Conservation (phyloP, 2,888 invertebrate species). For the Agrilus cyanescens region DNA sequence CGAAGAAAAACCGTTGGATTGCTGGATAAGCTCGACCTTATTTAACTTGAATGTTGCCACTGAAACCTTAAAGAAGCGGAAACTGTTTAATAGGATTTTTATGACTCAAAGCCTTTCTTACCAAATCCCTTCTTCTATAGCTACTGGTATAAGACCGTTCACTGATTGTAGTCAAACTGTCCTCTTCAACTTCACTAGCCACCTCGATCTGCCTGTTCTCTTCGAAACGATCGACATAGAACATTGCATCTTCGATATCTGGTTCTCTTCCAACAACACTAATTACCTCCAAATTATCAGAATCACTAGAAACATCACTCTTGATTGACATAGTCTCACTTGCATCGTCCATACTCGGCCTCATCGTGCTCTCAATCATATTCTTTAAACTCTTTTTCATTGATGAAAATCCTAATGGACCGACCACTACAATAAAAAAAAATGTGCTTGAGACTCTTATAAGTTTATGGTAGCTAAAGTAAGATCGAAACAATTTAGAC, state of each 20-base stretch:
- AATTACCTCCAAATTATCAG: conserved; percentile 72
- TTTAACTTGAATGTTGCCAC: conserved; percentile 56
- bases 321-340: conserved; percentile 64
- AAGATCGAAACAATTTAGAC: background rate
- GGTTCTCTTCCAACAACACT: conserved; percentile 48
- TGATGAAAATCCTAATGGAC: conserved; percentile 48
- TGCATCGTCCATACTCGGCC: conserved; percentile 59
- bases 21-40: conserved; percentile 60
- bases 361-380: conserved; percentile 70
- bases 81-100: conserved; percentile 2
- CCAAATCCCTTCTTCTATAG: conserved; percentile 67
- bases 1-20: conserved; percentile 55
- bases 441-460: background rate
- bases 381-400: conserved; percentile 79
- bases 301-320: conserved; percentile 80
- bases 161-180: conserved; percentile 65
- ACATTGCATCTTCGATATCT: conserved; percentile 59
- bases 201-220: conserved; percentile 45
- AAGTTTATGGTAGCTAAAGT: too few species aligned
- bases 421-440: conserved; percentile 3
- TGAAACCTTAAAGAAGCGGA: conserved; percentile 34
- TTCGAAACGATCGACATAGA: conserved; percentile 36
- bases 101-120: conserved; percentile 28
- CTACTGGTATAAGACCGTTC: conserved; percentile 73
- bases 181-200: conserved; percentile 70